phyloP scores from a whole-genome alignment of 2,888 invertebrate genomes.

The Trissolcus japonicus region DNA sequence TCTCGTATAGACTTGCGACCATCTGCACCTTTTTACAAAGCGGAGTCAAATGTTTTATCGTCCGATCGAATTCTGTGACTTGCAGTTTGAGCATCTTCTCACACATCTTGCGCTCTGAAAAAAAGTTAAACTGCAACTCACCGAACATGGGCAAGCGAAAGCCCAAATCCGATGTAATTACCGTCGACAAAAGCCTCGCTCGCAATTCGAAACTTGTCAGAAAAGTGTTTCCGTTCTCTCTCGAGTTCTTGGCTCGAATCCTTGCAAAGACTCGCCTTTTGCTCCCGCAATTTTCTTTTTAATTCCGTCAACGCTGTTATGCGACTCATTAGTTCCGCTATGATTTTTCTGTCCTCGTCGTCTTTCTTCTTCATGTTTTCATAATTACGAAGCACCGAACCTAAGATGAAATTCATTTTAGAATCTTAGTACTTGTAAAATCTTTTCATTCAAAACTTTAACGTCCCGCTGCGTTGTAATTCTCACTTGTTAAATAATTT shows the following conservation, averaged over 20 bases:
- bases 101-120: conserved; percentile 63
- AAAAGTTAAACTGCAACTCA: neutral
- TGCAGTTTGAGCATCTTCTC: conserved; percentile 58
- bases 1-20: conserved; percentile 60
- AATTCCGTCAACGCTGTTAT: conserved; percentile 59
- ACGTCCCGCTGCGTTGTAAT: neutral
- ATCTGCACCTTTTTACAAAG: conserved; percentile 61
- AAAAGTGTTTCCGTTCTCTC: conserved; percentile 62
- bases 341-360: conserved; percentile 61
- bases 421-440: neutral
- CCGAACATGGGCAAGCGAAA: neutral
- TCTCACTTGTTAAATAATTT: conserved; percentile 37
- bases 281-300: conserved; percentile 60
- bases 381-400: conserved; percentile 59
- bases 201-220: conserved; percentile 55
- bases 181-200: conserved; percentile 63
- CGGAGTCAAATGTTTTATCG: conserved; percentile 56
- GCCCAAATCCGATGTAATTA: neutral
- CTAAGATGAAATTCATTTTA: neutral
- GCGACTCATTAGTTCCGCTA: conserved; percentile 60
- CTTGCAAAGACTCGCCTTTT: conserved; percentile 45
- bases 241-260: conserved; percentile 36
- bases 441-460: neutral
- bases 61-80: conserved; percentile 56
- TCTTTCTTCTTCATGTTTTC: conserved; percentile 63